A percentile compares a stretch with the other conserved stretches of the same genome.
Evolutionary conservation across 2,113 vertebrate genomes (phyloP).

Genomic region (Tetrax tetrax): DNA sequence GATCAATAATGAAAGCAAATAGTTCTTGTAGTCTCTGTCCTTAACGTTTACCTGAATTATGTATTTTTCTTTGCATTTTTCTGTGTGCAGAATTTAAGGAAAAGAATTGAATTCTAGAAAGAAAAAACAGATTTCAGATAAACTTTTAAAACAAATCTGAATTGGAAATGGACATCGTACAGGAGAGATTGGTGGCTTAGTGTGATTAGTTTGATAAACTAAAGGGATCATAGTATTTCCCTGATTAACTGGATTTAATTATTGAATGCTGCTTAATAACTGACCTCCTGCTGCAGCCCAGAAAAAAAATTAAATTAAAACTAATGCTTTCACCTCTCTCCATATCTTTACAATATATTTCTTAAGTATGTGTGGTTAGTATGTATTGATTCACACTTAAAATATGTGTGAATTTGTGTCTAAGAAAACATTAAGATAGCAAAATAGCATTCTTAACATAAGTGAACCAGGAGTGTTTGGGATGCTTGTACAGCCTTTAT

Average conservation of each 20-base stretch:
- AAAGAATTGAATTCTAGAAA: neutral
- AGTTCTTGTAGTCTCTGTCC: neutral
- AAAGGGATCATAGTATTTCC: neutral
- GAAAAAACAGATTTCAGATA: neutral
- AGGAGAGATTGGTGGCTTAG: neutral
- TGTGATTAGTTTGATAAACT: neutral
- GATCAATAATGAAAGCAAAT: neutral
- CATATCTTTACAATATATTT: neutral
- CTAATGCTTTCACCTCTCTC: neutral
- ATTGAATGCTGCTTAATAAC: neutral
- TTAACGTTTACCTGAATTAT: neutral
- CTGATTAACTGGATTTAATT: neutral
- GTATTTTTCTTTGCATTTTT: neutral
- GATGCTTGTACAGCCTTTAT: neutral
- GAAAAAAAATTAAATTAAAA: neutral
- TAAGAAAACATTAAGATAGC: neutral
- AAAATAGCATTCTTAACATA: neutral
- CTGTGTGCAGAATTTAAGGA: neutral
- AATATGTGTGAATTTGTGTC: neutral
- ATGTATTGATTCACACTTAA: neutral
- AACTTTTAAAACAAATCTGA: neutral
- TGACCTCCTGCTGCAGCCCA: neutral
- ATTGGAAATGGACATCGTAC: neutral
- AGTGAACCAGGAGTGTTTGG: neutral
- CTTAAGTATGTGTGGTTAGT: neutral